Conservation (phyloP, 2,113 vertebrate species). For the Heloderma charlesbogerti region DNA sequence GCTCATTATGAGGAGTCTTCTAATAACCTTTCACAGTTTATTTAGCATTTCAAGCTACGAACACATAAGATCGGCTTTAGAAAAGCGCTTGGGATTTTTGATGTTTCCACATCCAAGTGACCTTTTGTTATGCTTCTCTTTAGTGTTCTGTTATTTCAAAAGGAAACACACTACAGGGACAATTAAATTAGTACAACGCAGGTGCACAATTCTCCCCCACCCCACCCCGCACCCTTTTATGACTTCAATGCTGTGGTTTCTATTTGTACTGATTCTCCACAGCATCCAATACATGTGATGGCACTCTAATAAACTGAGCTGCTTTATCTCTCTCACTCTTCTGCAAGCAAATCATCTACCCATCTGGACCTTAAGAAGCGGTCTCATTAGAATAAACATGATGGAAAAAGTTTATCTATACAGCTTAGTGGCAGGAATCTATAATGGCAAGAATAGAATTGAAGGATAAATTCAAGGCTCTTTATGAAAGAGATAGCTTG, state of each 20-base stretch:
- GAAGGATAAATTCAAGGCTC: constrained; percentile 1
- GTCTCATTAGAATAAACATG: background rate
- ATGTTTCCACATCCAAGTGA: constrained; percentile 58
- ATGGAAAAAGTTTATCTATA: background rate
- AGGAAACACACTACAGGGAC: constrained; percentile 39
- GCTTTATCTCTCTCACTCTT: constrained; percentile 18
- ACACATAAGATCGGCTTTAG: constrained; percentile 42
- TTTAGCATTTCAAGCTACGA: constrained; percentile 54
- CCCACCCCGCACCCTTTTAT: background rate
- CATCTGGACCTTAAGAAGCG: background rate
- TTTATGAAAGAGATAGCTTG: background rate
- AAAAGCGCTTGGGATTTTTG: constrained; percentile 34
- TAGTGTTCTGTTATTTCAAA: constrained; percentile 36
- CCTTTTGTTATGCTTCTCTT: constrained; percentile 56
- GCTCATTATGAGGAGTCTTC: constrained; percentile 49
- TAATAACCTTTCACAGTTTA: constrained; percentile 57
- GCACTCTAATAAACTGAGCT: background rate
- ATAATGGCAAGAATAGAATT: constrained; percentile 7
- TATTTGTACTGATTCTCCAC: background rate
- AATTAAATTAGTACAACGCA: constrained; percentile 39
- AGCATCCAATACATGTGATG: constrained; percentile 6
- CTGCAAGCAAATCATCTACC: background rate
- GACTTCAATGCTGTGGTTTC: background rate
- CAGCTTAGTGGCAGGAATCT: background rate
- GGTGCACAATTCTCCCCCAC: constrained; percentile 14